Evolutionary conservation across 2,888 invertebrate species (phyloP).

Genomic region (Alloscopus bannaensis): DNA sequence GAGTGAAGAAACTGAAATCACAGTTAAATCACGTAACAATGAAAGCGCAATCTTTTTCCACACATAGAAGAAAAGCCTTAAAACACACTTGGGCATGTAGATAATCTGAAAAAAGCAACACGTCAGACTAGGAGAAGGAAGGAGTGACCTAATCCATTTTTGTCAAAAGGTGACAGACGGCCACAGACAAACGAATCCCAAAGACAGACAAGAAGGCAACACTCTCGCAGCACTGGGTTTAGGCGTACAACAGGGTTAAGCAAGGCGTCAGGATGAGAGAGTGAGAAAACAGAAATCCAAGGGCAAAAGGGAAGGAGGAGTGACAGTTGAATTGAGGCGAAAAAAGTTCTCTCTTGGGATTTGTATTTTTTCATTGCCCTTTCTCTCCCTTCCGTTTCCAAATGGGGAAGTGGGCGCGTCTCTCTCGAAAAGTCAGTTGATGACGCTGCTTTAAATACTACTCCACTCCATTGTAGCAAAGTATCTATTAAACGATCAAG

Average conservation of each 20-base stretch:
- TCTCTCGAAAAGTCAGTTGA: conserved; percentile 18
- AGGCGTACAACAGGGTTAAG: conserved; percentile 6
- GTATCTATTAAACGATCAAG: no score
- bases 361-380: conserved; percentile 11
- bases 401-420: conserved; percentile 18
- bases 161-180: conserved; percentile 52
- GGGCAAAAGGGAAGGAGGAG: conserved; percentile 22
- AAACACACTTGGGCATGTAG: no score
- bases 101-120: no score
- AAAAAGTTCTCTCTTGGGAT: conserved; percentile 47
- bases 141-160: conserved; percentile 50
- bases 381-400: conserved; percentile 14
- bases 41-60: not conserved
- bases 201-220: conserved; percentile 20
- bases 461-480: no score
- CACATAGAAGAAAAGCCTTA: no score
- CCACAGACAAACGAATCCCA: conserved; percentile 38
- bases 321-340: conserved; percentile 43
- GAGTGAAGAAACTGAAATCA: conserved; percentile 26
- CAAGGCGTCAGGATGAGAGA: conserved; percentile 26
- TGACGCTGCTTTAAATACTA: no score
- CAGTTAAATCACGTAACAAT: not conserved
- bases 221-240: no score
- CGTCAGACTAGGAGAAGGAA: conserved; percentile 5
- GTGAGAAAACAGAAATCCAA: conserved; percentile 23